Evolutionary conservation across 2,888 invertebrate species (phyloP), one percentile per base, ranked within the genome.

Genomic region (Julus scanicus): DNA sequence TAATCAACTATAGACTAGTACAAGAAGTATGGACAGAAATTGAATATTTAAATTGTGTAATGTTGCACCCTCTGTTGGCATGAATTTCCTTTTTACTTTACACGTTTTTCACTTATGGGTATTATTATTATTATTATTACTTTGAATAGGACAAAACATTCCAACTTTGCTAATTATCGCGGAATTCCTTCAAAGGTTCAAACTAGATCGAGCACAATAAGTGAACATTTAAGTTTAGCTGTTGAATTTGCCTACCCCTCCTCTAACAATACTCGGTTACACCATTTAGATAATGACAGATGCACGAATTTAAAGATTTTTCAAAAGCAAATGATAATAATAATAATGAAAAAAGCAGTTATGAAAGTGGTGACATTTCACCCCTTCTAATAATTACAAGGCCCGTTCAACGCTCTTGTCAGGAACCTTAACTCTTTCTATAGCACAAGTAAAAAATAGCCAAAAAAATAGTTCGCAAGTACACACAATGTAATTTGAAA

Each of bases 321-420:
- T 29, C 29, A 71, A 71, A 71, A n/a, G 71, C 71, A 20, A 71
- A 71, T 71, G 71, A 71, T 29, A 71, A 71, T 29, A 71, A 71
- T 29, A 71, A 71, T 71, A 44, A 44, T 8, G 44, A 29, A 71
- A 29, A 71, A 71, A 71, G 71, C 29, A 29, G 71, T 71, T 71
- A 71, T 71, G 71, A 71, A 71, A 71, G 71, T 71, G 29, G 29
- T 71, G 71, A 71, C 71, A 71, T 71, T 71, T 71, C 71, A 71
- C 71, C 71, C 29, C 29, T 71, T 20, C 29, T 29, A n/a, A 71
- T 71, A 71, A 71, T 71, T 29, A 13, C 20, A 29, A n/a, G 71
- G 71, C 29, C 29, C 71, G 71, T 71, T 71, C 71, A 71, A 71
- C 71, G 71, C 15, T 17, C 53, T 53, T 17, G 53, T 15, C 53